Evolutionary conservation across 53 echinoderm and acorn worm species (phyloP).

Genomic region (Paelopatides confundens): DNA sequence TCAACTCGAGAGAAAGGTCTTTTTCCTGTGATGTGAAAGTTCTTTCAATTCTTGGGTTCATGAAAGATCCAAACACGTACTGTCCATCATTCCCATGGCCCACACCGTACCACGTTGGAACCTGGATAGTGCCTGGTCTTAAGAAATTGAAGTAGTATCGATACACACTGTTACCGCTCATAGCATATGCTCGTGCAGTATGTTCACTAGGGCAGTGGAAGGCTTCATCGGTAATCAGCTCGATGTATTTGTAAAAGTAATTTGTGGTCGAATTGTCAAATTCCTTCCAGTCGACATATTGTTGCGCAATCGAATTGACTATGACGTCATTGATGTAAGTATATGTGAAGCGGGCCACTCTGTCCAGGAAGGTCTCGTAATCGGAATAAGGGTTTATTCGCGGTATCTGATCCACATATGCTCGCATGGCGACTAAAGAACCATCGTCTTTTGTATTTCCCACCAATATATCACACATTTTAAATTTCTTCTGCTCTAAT

Average conservation of each 20-base stretch:
- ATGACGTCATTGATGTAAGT: slow-evolving; percentile 70
- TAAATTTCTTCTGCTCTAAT: slow-evolving; percentile 36
- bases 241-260: slow-evolving; percentile 76
- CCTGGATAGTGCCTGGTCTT: slow-evolving; percentile 48
- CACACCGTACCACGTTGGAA: slow-evolving; percentile 69
- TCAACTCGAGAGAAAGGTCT: slow-evolving; percentile 57
- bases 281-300: slow-evolving; percentile 75
- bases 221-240: slow-evolving; percentile 72
- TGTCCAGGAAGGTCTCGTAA: slow-evolving; percentile 57
- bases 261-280: slow-evolving; percentile 70
- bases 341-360: slow-evolving; percentile 54
- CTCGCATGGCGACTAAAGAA: slow-evolving; percentile 57
- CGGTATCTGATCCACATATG: slow-evolving; percentile 29
- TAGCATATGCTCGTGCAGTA: slow-evolving; percentile 65
- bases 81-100: slow-evolving; percentile 74
- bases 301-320: slow-evolving; percentile 66
- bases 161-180: slow-evolving; percentile 57
- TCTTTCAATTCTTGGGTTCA: slow-evolving; percentile 56
- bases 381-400: neutral
- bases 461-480: slow-evolving; percentile 65
- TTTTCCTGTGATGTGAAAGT: slow-evolving; percentile 10
- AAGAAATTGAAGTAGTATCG: slow-evolving; percentile 66
- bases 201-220: slow-evolving; percentile 68
- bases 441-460: slow-evolving; percentile 72
- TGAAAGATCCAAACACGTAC: slow-evolving; percentile 69